phyloP scores from a whole-genome alignment of 1,140 invertebrate species.

The Pseudomyrmex pallidus region DNA sequence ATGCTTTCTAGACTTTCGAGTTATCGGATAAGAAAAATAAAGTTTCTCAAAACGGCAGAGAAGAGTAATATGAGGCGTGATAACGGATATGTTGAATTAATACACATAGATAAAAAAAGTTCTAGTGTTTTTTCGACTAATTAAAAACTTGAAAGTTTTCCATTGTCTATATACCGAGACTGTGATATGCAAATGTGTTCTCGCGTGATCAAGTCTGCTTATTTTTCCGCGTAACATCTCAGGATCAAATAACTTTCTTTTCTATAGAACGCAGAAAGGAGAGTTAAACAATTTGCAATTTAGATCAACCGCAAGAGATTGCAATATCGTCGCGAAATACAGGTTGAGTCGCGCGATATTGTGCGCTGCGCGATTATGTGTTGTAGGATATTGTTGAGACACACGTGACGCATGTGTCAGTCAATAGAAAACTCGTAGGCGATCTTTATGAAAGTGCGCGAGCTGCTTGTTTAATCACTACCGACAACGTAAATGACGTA shows the following conservation, averaged over 20 bases:
- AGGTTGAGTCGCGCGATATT: neutral
- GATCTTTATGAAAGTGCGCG: conserved; percentile 18
- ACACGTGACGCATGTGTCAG: neutral
- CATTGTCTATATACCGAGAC: neutral
- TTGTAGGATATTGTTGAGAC: neutral
- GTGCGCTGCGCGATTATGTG: neutral
- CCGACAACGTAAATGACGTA: neutral
- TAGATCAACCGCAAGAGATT: conserved; percentile 27
- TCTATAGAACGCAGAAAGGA: conserved; percentile 50
- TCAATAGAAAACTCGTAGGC: neutral
- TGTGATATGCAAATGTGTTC: conserved; percentile 11
- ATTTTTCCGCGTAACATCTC: conserved; percentile 1
- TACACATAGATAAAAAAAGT: neutral
- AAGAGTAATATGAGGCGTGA: neutral
- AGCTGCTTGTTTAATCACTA: conserved; percentile 10
- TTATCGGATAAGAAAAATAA: neutral
- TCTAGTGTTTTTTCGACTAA: neutral
- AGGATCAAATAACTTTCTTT: conserved; percentile 64
- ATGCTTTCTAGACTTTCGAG: neutral
- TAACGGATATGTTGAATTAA: neutral
- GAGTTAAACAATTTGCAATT: conserved; percentile 43
- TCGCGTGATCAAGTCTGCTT: neutral
- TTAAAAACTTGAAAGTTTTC: neutral
- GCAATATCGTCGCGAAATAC: conserved; percentile 21
- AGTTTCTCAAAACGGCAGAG: neutral